phyloP scores from a whole-genome alignment of 2,113 vertebrate species.

The Rhizomys pruinosus region DNA sequence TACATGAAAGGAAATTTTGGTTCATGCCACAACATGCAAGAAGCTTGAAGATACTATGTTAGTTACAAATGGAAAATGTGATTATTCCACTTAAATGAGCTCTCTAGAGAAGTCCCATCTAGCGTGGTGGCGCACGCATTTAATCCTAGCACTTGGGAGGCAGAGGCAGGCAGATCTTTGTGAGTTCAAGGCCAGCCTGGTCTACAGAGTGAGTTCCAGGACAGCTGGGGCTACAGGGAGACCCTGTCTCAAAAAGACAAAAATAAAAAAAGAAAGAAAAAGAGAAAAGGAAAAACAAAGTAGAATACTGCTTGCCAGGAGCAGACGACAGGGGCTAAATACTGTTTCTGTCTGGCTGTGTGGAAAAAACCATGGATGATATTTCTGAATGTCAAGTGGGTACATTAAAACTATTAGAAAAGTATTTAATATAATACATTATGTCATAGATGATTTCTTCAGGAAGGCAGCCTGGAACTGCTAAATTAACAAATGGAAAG shows the following conservation, averaged over 20 bases:
- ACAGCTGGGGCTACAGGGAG: too few species aligned
- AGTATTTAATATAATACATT: slow-evolving; percentile 61
- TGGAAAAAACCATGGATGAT: background rate
- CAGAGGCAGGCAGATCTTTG: too few species aligned
- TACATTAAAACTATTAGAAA: slow-evolving; percentile 30
- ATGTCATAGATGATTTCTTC: slow-evolving; percentile 85
- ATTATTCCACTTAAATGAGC: background rate
- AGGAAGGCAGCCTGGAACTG: slow-evolving; percentile 83
- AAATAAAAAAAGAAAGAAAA: too few species aligned
- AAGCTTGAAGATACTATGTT: background rate
- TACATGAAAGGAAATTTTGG: slow-evolving; percentile 25
- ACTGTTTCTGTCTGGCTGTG: slow-evolving; percentile 49
- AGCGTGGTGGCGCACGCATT: too few species aligned
- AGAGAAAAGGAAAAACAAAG: too few species aligned
- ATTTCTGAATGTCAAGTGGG: slow-evolving; percentile 25
- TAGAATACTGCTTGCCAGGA: background rate
- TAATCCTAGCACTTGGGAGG: too few species aligned
- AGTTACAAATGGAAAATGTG: background rate
- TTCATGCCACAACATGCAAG: background rate
- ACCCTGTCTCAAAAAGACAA: too few species aligned
- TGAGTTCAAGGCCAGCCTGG: too few species aligned
- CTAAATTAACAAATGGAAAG: slow-evolving; percentile 81
- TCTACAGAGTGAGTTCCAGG: too few species aligned
- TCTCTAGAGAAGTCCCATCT: background rate
- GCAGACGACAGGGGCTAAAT: background rate